Percentiles rank a stretch among this genome's conserved stretches.
These are phyloP conservation scores for Frankliniella intonsa DNA, from an alignment of 2,888 invertebrate species.

Conservation along the genomic window DNA sequence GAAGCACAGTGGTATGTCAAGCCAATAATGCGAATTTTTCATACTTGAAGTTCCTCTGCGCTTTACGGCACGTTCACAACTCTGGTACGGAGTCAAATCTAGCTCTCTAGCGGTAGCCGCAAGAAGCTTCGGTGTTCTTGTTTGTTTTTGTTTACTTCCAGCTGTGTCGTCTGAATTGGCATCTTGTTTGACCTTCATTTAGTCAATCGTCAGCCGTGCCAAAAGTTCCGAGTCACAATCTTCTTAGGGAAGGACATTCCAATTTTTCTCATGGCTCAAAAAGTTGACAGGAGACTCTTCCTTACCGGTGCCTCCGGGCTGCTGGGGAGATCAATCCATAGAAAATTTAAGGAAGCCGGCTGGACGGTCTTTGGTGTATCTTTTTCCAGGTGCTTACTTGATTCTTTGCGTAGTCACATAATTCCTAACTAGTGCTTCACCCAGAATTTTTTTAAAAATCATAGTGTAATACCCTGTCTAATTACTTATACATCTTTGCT, in stretches of 20 bases:
- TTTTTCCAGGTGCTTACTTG: conserved; percentile 38
- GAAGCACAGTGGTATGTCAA: no score
- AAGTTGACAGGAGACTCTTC: conserved; percentile 38
- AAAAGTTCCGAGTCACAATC: not conserved
- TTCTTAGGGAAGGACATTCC: not conserved
- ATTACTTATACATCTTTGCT: not conserved
- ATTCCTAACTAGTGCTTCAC: not conserved
- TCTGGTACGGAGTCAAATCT: no score
- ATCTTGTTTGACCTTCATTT: not conserved
- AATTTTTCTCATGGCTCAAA: not conserved
- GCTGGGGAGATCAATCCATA: conserved; percentile 46
- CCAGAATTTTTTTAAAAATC: not conserved
- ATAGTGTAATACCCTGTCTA: not conserved
- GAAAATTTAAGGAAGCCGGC: conserved; percentile 42
- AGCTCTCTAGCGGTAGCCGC: no score
- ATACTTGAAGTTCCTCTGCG: no score
- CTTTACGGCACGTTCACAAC: no score
- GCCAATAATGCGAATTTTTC: no score
- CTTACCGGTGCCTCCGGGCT: conserved; percentile 51
- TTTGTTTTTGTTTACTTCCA: not conserved
- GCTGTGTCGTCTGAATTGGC: not conserved
- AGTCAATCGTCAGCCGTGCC: not conserved
- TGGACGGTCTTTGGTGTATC: conserved; percentile 44
- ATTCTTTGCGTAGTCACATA: not conserved
- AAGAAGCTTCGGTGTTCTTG: not conserved